These are phyloP conservation scores for Idaea biselata DNA, from an alignment of 2,888 invertebrate species.

Conservation along the genomic window DNA sequence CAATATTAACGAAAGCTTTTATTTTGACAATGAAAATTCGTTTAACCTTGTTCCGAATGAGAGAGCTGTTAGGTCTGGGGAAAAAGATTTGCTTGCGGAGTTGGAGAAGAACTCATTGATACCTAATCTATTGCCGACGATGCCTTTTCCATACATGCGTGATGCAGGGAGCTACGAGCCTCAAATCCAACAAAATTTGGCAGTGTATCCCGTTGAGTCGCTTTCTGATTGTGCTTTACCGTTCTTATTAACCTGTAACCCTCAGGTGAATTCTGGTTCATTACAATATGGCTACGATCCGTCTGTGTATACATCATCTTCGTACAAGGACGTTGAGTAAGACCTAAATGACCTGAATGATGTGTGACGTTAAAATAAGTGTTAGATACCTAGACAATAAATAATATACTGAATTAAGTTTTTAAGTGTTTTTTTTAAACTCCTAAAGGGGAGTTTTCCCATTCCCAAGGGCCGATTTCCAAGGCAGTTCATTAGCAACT, in stretches of 20 bases:
- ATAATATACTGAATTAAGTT: no score
- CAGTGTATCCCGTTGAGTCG: constrained; percentile 32
- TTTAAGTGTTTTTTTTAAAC: no score
- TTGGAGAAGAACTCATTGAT: constrained; percentile 55
- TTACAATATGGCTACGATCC: neutral
- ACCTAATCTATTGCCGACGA: constrained; percentile 64
- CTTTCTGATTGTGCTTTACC: constrained; percentile 41
- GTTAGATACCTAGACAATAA: no score
- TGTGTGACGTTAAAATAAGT: no score
- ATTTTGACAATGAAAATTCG: constrained; percentile 4
- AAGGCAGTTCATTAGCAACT: no score
- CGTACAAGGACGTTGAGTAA: neutral
- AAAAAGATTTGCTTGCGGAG: constrained; percentile 49
- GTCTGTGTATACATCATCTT: neutral
- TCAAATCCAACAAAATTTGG: constrained; percentile 18
- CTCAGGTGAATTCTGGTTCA: constrained; percentile 23
- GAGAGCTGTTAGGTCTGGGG: constrained; percentile 35
- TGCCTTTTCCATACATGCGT: constrained; percentile 52
- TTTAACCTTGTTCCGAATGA: constrained; percentile 22
- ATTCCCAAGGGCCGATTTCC: no score
- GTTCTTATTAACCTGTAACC: constrained; percentile 49
- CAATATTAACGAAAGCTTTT: constrained; percentile 15
- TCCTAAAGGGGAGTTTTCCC: no score
- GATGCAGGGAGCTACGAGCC: constrained; percentile 18
- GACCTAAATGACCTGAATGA: no score